Conservation (phyloP, 2,113 vertebrate species). For the Hippolais icterina region DNA sequence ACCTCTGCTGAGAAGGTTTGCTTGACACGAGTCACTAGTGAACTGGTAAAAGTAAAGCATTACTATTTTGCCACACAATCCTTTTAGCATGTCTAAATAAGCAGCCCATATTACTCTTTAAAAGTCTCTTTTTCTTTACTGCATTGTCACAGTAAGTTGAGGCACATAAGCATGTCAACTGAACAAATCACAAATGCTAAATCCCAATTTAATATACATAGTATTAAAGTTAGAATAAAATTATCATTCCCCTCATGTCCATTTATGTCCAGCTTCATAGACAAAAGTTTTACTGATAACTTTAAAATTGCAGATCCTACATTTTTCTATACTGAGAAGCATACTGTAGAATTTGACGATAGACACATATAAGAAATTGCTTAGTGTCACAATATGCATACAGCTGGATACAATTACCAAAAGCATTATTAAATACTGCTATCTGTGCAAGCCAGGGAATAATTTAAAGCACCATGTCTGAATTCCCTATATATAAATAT, state of each 20-base stretch:
- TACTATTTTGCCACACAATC: not conserved
- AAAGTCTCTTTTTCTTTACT: not conserved
- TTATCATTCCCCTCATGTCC: not conserved
- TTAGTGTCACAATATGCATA: not conserved
- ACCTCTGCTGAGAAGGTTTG: not conserved
- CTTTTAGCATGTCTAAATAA: not conserved
- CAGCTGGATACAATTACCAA: not conserved
- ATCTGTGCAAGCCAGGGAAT: not conserved
- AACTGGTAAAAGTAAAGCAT: not conserved
- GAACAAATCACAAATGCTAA: not conserved
- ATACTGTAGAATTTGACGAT: not conserved
- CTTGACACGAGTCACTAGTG: not conserved
- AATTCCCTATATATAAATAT: slow-evolving; percentile 17
- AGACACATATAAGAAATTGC: not conserved
- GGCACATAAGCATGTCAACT: not conserved
- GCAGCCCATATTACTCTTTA: not conserved
- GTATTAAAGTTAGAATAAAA: not conserved
- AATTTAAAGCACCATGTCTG: not conserved
- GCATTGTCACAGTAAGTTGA: not conserved
- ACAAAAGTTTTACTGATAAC: not conserved
- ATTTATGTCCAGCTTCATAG: not conserved
- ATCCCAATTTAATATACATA: not conserved
- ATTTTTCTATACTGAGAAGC: not conserved
- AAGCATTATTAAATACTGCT: not conserved
- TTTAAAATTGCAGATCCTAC: not conserved